Percentiles rank a stretch among this genome's conserved stretches.
Evolutionary conservation across 2,113 vertebrate genomes (phyloP).

Genomic region (Oxyruncus cristatus): DNA sequence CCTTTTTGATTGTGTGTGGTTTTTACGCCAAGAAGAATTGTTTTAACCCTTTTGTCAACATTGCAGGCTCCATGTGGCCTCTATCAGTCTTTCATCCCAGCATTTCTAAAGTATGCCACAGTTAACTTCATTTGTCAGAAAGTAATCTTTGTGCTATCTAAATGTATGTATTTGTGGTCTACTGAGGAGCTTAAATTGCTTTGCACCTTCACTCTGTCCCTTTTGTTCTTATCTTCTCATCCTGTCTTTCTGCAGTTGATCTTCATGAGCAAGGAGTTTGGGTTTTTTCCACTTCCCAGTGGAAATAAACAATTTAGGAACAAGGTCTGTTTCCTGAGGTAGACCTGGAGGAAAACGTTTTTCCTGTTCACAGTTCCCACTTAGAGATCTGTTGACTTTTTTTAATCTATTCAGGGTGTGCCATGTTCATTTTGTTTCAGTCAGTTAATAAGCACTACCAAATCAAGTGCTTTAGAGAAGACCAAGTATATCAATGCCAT

Average conservation of each 20-base stretch:
- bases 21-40: not conserved
- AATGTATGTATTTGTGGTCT: not conserved
- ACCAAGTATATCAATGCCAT: not conserved
- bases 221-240: not conserved
- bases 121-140: not conserved
- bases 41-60: not conserved
- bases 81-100: not conserved
- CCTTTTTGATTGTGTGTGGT: fast-evolving
- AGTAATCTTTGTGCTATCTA: not conserved
- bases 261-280: not conserved
- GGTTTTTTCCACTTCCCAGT: not conserved
- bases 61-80: not conserved
- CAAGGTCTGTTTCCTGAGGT: not conserved
- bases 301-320: not conserved
- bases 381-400: not conserved
- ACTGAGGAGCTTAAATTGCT: not conserved
- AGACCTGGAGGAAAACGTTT: not conserved
- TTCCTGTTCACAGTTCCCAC: not conserved
- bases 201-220: not conserved
- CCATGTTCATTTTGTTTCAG: conserved; percentile 15
- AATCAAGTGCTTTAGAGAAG: conserved; percentile 8
- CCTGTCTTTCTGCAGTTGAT: not conserved
- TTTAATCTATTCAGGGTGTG: not conserved
- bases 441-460: conserved; percentile 5
- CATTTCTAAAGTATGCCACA: not conserved